Base-by-base conservation (phyloP, 1,140 invertebrate species). In the Drosophila pallidifrons region DNA sequence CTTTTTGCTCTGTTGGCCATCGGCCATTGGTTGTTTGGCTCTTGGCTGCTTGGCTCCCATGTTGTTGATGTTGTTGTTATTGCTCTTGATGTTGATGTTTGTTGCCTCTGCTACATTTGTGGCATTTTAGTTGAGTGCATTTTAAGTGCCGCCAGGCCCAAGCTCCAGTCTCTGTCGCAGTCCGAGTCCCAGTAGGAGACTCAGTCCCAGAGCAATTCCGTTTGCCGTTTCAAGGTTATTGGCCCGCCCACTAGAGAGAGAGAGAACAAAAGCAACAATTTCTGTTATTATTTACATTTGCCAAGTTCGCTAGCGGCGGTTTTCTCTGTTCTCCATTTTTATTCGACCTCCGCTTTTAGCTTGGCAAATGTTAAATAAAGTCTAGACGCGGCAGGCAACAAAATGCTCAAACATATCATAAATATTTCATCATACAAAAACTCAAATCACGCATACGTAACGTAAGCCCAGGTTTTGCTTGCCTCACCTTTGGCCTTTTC, bases 51-150 rank as follows among this genome's bases (percentile, higher is more conserved):
- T 25, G 38, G 5, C 32, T 32, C 35, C 57, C 28, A 5, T 54
- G 43, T 30, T 74, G 69, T 61, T 73, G 57, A 28, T 51, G 71
- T 69, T 38, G 7, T 75, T 52, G 71, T 47, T 74, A 58, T 38
- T 38, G 38, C 43, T 63, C 28, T 10, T 59, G 43, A 20, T 74
- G 75, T 67, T 73, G 57, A 38, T 51, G 71, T 69, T 75, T 52
- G 75, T 47, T 74, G 64, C 59, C 52, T 13, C 47, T 46, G 51
- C 69, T 45, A 77, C 74, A 77, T 76, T 76, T 79, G 77, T 75
- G 77, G 73, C 77, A 79, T 79, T 79, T 79, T 79, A 77, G 77
- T 69, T 79, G 75, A 79, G 77, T 79, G 77, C 77, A 77, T 79
- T 79, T 79, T 79, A 79, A 79, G 77, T 79, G 77, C 75, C 47